Base-by-base conservation (phyloP, 2,888 invertebrate species). In the Gandaritis pyraliata region DNA sequence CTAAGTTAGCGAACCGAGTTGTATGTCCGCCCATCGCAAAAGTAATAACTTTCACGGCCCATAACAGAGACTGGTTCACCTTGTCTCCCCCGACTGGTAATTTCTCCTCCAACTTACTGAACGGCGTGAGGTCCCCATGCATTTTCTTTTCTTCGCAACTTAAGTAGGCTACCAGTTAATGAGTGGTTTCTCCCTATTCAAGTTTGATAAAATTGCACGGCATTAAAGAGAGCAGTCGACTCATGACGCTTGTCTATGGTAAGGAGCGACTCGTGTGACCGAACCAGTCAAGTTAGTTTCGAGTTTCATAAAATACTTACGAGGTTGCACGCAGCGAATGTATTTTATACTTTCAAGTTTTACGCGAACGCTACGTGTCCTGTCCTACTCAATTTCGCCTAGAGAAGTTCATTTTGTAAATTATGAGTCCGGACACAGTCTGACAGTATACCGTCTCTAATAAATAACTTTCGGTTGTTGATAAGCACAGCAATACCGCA, bases 111-210 rank as follows among this genome's bases (percentile, higher is more conserved):
- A 73, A 74, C 68, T 74, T 74, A 81, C 84, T 82, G 80, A 81
- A 82, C 77, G 76, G 3, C 41, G 77, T 75, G 74, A 78, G 73
- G 76, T 84, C 83, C 85, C 82, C 76, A 76, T 78, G 76, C 78
- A 84, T 86, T 91, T 88, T 90, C 88, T 90, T 90, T 88, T 90
- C 88, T 83, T 85, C 74, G 77, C 85, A 83, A 81, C 73, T 76
- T 77, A 87, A 80, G 85, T 90, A 81, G 88, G 90, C 80, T 85
- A 86, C 78, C 73, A 75, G 80, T 85, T n/a, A 88, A 87, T 82
- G 80, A 85, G 75, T 72, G 79, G 83, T 90, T 89, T 90, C 86
- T 83, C 82, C 78, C 77, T 78, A 77, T 81, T 78, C 78, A 77
- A 78, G 80, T 80, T 82, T 78, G 75, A 80, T 81, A 74, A 86